Percentiles rank a stretch among this genome's conserved stretches.
phyloP scores from a whole-genome alignment of 2,888 invertebrate species.

The Plemyria rubiginata region DNA sequence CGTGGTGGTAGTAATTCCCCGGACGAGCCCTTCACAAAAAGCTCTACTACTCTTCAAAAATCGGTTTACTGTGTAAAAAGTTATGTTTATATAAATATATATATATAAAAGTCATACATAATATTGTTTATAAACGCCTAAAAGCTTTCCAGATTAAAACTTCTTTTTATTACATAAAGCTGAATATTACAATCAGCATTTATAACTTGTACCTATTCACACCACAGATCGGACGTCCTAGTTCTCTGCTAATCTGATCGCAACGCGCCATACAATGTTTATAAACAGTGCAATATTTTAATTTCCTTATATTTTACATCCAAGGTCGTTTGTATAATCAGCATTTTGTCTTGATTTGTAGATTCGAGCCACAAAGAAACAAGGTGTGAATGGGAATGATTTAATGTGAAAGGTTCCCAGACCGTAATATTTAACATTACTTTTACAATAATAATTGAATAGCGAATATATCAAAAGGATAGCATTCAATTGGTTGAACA shows the following conservation, averaged over 20 bases:
- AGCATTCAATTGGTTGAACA: too few species aligned
- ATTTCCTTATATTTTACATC: conserved; percentile 49
- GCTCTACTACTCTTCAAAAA: too few species aligned
- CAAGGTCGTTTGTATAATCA: conserved; percentile 42
- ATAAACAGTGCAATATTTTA: conserved; percentile 33
- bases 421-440: conserved; percentile 59
- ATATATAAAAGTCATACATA: too few species aligned
- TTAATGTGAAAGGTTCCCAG: conserved; percentile 58
- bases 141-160: too few species aligned
- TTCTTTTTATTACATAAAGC: too few species aligned
- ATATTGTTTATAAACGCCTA: too few species aligned
- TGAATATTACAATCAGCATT: too few species aligned
- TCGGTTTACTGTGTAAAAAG: too few species aligned
- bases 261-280: conserved; percentile 20
- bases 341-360: conserved; percentile 56
- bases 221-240: conserved; percentile 14
- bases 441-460: conserved; percentile 48
- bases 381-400: conserved; percentile 57
- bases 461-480: conserved; percentile 36
- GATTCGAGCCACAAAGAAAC: conserved; percentile 53
- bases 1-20: too few species aligned
- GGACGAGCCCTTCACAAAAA: too few species aligned
- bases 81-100: too few species aligned
- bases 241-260: conserved; percentile 14
- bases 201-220: neutral